Base-by-base conservation (phyloP, 1,140 invertebrate species). In the Drosophila nigromelanica region DNA sequence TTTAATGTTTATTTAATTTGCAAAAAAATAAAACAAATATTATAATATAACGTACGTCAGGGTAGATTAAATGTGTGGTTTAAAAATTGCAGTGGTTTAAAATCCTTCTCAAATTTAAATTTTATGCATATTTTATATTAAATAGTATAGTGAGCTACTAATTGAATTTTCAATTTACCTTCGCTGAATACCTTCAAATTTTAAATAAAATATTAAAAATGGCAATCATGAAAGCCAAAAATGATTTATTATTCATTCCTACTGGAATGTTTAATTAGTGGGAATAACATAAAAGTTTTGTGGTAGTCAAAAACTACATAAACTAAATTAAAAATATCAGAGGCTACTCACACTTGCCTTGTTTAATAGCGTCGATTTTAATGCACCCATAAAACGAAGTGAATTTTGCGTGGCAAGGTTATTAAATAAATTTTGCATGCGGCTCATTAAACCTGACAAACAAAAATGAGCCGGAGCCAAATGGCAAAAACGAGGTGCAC, bases 391-490 rank as follows among this genome's bases (percentile, higher is more conserved):
- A 70, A 82, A 78, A 40, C 52, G 30, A 40, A 43, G 40, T 51
- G 61, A 78, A 77, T 74, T 67, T 80, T 78, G 75, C 60, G 56
- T 42, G 62, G 70, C 70, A 62, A 87, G 63, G 76, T 82, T 78
- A 82, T 87, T 82, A 89, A 89, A 87, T 89, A 89, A 89, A 87
- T 89, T 73, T 87, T 87, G 63, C 61, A 87, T 89, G 83, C 43
- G 72, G 60, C 79, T 89, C 83, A 87, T 87, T 87, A 78, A 87
- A 82, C 67, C 56, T 59, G 71, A 59, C 78, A 76, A 58, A 64
- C 42, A 33, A 40, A 66, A 55, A 64, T 40, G 47, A 54, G 51
- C 40, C 59, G 58, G 11, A 52, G 43, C 40, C 66, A 47, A 68
- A 62, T 47, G 56, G 43, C 52, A 37, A 18, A 47, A n/a, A 35